Conservation (phyloP, 2,113 vertebrate genomes). For the Atractosteus spatula region DNA sequence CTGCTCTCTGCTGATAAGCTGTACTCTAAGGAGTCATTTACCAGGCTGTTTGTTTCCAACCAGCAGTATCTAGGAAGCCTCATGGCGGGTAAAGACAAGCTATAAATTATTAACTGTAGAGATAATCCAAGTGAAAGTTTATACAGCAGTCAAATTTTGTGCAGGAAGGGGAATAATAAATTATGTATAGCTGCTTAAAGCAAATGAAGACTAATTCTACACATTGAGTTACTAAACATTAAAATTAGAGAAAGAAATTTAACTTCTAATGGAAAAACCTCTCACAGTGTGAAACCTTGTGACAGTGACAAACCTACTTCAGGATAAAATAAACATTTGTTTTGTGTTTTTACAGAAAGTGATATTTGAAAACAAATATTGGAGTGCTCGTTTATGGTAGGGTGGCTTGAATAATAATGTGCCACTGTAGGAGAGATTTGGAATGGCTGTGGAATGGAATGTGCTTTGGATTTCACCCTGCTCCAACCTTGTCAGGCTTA, state of each 20-base stretch:
- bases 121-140: constrained; percentile 14
- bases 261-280: neutral
- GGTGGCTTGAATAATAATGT: neutral
- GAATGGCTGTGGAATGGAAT: neutral
- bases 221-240: neutral
- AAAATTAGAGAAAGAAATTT: neutral
- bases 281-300: too few species aligned
- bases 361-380: neutral
- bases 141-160: neutral
- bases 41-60: neutral
- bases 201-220: neutral
- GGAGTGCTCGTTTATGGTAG: neutral
- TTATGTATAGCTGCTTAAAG: neutral
- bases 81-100: constrained; percentile 3
- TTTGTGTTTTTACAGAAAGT: neutral
- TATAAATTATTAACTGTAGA: constrained; percentile 21
- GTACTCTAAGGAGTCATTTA: constrained; percentile 2
- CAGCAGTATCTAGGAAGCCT: neutral
- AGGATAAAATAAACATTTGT: neutral
- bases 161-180: neutral
- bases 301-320: neutral
- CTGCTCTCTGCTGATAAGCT: neutral
- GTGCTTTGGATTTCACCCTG: neutral
- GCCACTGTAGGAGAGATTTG: neutral
- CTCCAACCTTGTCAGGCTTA: neutral